These are phyloP conservation scores for Apodemus speciosus DNA, from an alignment of 2,113 vertebrate species.

Conservation along the genomic window DNA sequence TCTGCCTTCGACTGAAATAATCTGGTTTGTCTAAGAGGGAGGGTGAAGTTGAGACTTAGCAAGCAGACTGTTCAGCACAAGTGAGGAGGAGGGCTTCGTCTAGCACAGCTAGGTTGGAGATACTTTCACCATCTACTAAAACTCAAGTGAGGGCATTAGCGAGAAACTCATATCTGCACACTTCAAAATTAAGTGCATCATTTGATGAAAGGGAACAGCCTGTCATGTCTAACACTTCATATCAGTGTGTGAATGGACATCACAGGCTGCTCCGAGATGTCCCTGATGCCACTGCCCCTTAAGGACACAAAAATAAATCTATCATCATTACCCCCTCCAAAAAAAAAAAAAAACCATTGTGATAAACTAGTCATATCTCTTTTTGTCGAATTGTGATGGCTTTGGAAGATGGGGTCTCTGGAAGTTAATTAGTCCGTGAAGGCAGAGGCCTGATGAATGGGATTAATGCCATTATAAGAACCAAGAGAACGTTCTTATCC, in stretches of 20 bases:
- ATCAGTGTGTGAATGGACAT: background rate
- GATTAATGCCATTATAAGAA: background rate
- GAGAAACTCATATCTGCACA: background rate
- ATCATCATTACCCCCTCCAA: background rate
- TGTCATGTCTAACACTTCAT: background rate
- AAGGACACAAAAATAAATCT: background rate
- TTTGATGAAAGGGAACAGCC: background rate
- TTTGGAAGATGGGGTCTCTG: background rate
- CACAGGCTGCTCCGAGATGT: background rate
- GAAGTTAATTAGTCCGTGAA: background rate
- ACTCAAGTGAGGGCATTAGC: background rate
- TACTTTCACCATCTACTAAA: background rate
- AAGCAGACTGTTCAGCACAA: background rate
- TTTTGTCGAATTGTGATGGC: background rate
- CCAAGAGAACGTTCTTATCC: background rate
- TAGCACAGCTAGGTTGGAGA: background rate
- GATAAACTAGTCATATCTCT: background rate
- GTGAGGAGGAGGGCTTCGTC: background rate
- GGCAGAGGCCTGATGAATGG: background rate
- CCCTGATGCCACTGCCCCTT: background rate
- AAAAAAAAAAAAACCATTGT: background rate
- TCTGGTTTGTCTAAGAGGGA: background rate
- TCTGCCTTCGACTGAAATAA: background rate
- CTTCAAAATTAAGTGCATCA: slow-evolving; percentile 5
- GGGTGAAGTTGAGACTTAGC: background rate